Conservation (phyloP, 2,797 vertebrate species). For the Scarus forsteni region DNA sequence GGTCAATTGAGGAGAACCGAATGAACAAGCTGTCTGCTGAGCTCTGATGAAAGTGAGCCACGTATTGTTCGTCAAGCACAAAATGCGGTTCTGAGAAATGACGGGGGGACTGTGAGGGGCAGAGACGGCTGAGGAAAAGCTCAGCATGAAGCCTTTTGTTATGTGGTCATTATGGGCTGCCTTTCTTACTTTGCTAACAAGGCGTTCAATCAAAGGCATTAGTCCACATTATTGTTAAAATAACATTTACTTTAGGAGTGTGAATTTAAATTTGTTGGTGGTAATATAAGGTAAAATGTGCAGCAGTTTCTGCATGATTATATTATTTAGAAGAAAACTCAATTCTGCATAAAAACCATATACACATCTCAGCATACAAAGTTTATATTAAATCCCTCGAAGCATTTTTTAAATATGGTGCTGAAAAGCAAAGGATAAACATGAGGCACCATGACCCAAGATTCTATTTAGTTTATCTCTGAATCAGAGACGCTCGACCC, state of each 20-base stretch:
- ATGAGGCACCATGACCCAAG: too few relatives aligned
- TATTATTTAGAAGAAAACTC: too few relatives aligned
- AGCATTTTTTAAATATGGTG: too few relatives aligned
- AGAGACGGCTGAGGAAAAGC: constrained; percentile 29
- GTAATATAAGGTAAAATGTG: too few relatives aligned
- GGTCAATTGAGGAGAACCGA: constrained; percentile 18
- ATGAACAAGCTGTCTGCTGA: not conserved
- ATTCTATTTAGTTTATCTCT: too few relatives aligned
- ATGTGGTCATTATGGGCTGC: constrained; percentile 7
- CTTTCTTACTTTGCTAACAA: constrained; percentile 13
- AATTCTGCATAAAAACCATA: too few relatives aligned
- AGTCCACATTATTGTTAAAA: constrained; percentile 13
- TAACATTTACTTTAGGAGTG: constrained; percentile 9
- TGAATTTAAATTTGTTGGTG: too few relatives aligned
- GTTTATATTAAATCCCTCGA: too few relatives aligned
- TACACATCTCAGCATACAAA: too few relatives aligned
- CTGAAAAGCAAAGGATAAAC: too few relatives aligned
- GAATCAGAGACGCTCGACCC: too few relatives aligned
- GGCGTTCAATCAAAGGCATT: constrained; percentile 34
- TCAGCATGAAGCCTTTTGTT: constrained; percentile 39
- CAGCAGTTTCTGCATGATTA: too few relatives aligned
- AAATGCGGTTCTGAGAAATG: constrained; percentile 45
- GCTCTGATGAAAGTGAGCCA: constrained; percentile 1
- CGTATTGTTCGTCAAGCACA: constrained; percentile 47
- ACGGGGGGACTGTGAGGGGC: constrained; percentile 21